Base-by-base conservation (phyloP, 2,888 invertebrate genomes). In the Platycnemis pennipes region DNA sequence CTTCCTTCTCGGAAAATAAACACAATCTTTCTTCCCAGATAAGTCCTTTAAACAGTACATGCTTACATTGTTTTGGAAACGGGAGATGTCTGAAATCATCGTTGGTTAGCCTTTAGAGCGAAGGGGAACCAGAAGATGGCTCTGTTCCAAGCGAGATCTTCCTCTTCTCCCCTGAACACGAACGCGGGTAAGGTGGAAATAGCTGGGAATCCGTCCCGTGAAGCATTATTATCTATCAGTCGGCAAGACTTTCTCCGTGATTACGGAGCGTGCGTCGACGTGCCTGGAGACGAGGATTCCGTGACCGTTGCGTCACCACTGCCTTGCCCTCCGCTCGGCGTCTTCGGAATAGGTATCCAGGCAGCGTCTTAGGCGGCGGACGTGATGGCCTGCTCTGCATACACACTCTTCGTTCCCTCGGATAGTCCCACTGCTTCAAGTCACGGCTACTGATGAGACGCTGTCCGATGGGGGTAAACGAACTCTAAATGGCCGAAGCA, bases 1-100 rank as follows among this genome's bases (percentile, higher is more conserved):
- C n/a, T n/a, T n/a, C n/a, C n/a, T n/a, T n/a, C n/a, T n/a, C n/a
- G n/a, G n/a, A n/a, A n/a, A 37, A 77, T 31, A 77, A 77, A 77
- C 77, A 77, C 22, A 37, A 77, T 37, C 31, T 37, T 77, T 77
- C 37, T 37, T 37, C 77, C 16, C 37, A 16, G 37, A 13, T 26
- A 26, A 77, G 16, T 37, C 77, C 77, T 77, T 77, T 7, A 11
- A 31, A 77, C 37, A 37, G 37, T 13, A 37, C 37, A 11, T 37
- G 31, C 37, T 77, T 77, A 37, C 37, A 11, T 37, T 77, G 77
- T 77, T 77, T 77, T 77, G 77, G n/a, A 77, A 77, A 77, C 77
- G 31, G 4, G 77, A 77, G 77, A 77, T 16, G 11, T n/a, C 37
- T 77, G 37, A 11, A 77, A 77, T 37, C 77, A 37, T 77, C 77